Percentiles rank a stretch among this genome's conserved stretches.
These are phyloP conservation scores for Anisognathus igniventris DNA, from an alignment of 2,797 vertebrate genomes.

Conservation along the genomic window DNA sequence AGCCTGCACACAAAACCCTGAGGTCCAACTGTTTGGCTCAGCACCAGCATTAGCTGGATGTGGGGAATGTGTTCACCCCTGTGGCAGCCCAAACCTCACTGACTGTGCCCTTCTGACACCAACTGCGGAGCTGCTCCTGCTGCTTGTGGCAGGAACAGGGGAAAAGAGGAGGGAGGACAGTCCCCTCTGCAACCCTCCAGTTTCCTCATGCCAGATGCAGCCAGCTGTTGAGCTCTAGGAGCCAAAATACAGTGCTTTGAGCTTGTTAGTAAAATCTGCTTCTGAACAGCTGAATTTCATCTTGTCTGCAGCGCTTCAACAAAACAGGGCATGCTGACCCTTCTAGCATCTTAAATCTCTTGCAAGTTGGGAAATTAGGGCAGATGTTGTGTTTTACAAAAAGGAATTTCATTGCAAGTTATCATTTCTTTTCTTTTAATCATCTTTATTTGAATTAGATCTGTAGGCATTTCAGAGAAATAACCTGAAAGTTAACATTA, in stretches of 20 bases:
- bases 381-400: not conserved
- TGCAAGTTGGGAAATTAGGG: not conserved
- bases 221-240: constrained; percentile 6
- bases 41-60: not conserved
- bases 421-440: not conserved
- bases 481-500: not conserved
- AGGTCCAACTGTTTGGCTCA: not conserved
- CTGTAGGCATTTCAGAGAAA: not conserved
- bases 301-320: not conserved
- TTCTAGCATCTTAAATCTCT: not conserved
- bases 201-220: not conserved
- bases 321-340: not conserved
- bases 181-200: not conserved
- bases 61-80: accelerated
- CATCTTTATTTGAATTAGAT: not conserved
- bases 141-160: accelerated
- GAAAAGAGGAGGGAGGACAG: not conserved
- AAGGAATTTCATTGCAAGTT: not conserved
- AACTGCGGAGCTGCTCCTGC: not conserved
- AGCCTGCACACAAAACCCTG: not conserved
- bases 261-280: not conserved
- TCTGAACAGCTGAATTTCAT: not conserved
- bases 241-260: not conserved
- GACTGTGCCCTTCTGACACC: not conserved
- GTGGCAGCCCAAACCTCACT: not conserved